Evolutionary conservation across 2,797 vertebrate genomes (phyloP), one percentile per base, ranked within the genome.

Genomic region (Anabacerthia variegaticeps): DNA sequence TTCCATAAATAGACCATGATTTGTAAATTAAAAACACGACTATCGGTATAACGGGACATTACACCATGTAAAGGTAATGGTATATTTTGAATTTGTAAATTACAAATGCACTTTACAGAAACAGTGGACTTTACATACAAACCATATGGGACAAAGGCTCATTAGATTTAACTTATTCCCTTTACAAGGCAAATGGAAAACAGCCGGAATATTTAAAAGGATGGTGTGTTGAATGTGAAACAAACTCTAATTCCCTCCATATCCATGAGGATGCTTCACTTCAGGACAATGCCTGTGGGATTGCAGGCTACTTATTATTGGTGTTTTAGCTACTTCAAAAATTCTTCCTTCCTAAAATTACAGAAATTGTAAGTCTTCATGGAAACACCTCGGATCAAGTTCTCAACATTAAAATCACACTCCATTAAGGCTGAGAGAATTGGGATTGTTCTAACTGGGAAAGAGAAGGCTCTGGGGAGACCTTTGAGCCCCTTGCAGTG

Each of bases 401-500:
- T 61, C 37, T 20, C 41, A 78, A 36, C 23, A 34, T 44, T 46
- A 67, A 61, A 73, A 30, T 7, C 44, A 46, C 26, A n/a, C 18
- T 16, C 10, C 0, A 2, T 26, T 36, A 68, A 16, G 8, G 41
- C 36, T 43, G 36, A 69, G 54, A n/a, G 15, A 43, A 49, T 24
- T 49, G 12, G 36, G 55, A 75, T 11, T 62, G 62, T 10, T 49
- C 55, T 61, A 11, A 21, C 6, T 61, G 11, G 14, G 46, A 24
- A 1, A 12, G 2, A 26, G 21, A 74, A 74, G 14, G 17, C 5
- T 67, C 34, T 30, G 5, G 12, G 21, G 24, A 66, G 3, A 46
- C 0, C n/a, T 73, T 7, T 59, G 59, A 73, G 52, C 23, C 52
- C 23, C 15, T 59, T 0, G 1, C 61, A 67, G 12, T 0, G 4